Base-by-base conservation (phyloP, 2,797 vertebrate species). In the Oryzias sinensis region DNA sequence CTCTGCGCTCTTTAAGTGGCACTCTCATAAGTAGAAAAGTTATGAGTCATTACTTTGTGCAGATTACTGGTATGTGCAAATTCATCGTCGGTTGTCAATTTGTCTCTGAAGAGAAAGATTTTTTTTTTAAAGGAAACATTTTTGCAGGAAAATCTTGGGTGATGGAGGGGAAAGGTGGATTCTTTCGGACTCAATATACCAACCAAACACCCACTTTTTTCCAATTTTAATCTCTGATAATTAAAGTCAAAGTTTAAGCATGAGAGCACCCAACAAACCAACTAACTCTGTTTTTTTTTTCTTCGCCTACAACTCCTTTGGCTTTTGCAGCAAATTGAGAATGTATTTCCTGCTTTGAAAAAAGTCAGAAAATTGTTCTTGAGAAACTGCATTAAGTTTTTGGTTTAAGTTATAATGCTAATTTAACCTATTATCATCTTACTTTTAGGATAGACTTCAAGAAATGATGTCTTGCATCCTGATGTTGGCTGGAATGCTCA, bases 271-370 rank as follows among this genome's bases (percentile, higher is more conserved):
- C 5, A 80, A 69, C 76, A 79, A 49, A 54, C 72, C 77, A 84
- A 60, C 76, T 76, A 70, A 81, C 62, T 58, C 52, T 45, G 59
- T 70, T 66, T 63, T 53, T 41, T 63, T 48, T 57, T 7, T 17
- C 8, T 58, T 47, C 22, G 58, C 67, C 73, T 80, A 71, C 75
- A 74, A 75, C 84, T 87, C 78, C 79, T 88, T 87, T 81, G 82
- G 66, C 61, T 61, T 82, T 74, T 86, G 77, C 18, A 18, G 18
- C 18, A 80, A 87, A 90, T 84, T 79, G 83, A 84, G 88, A 65
- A 90, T 86, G 83, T 73, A 77, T 88, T 86, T 76, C 80, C 80
- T 81, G 79, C 72, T 72, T 68, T 50, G 75, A 82, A 85, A 80
- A 86, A 81, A 83, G 79, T 83, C 62, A 33, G 29, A 18, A 33